A percentile compares a stretch with the other conserved stretches of the same genome.
These are phyloP conservation scores for Clitarchus hookeri DNA, from an alignment of 2,888 invertebrate species.

Conservation along the genomic window DNA sequence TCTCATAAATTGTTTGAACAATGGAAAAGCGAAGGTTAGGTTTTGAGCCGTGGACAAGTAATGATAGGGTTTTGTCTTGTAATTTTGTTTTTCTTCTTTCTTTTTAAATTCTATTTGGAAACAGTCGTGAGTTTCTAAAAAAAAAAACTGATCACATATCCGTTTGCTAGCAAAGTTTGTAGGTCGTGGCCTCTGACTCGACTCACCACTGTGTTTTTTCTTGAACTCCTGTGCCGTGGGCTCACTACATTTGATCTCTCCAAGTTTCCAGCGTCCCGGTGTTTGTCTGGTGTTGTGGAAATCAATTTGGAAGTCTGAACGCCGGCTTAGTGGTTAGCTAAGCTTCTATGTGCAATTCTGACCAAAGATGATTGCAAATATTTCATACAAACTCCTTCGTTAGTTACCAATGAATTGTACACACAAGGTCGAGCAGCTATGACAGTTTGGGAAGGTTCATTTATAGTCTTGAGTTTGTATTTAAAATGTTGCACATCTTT, in stretches of 20 bases:
- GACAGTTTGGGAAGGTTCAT: background rate
- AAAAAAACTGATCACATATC: background rate
- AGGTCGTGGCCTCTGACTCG: background rate
- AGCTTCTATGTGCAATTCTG: constrained; percentile 33
- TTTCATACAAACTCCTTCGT: background rate
- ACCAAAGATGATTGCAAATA: background rate
- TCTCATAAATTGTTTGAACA: background rate
- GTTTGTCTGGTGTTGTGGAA: constrained; percentile 19
- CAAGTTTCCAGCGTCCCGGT: background rate
- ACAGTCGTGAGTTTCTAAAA: background rate
- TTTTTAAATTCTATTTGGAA: background rate
- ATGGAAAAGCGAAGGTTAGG: background rate
- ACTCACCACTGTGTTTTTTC: background rate
- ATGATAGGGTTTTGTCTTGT: background rate
- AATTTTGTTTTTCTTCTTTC: too few species aligned
- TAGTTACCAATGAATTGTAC: background rate
- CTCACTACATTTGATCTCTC: background rate
- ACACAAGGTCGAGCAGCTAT: background rate
- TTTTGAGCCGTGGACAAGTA: background rate
- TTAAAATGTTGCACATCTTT: background rate
- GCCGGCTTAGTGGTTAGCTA: constrained; percentile 32
- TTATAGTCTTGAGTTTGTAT: background rate
- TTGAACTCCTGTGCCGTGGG: background rate
- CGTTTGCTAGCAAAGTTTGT: background rate
- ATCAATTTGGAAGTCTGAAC: constrained; percentile 25